Percentiles rank a stretch among this genome's conserved stretches.
Conservation (phyloP, 2,888 invertebrate species). For the Chaetogeoica ovagalla region DNA sequence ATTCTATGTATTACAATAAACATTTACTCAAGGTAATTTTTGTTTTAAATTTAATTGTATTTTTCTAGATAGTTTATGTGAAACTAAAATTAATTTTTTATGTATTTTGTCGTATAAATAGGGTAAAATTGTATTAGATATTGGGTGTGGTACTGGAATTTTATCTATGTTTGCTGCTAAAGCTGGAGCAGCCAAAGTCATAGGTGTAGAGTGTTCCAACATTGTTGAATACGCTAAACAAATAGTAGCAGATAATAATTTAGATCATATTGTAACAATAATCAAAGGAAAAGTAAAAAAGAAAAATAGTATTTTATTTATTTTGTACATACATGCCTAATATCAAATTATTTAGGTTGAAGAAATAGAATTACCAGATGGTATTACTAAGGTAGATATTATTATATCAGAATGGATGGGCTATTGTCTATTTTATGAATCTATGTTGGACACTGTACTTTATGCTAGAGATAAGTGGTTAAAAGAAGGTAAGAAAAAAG, state of each 20-base stretch:
- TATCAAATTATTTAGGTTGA: constrained; percentile 64
- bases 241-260: constrained; percentile 84
- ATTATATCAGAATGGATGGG: constrained; percentile 83
- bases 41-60: neutral
- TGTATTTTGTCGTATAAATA: constrained; percentile 56
- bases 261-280: constrained; percentile 78
- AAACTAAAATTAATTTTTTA: neutral
- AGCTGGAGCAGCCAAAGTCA: constrained; percentile 92
- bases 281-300: constrained; percentile 73
- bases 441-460: constrained; percentile 99
- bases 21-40: constrained; percentile 79
- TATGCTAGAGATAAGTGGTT: constrained; percentile 98
- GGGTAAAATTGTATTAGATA: constrained; percentile 86
- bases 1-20: constrained; percentile 99
- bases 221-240: constrained; percentile 96
- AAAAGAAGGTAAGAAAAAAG: constrained; percentile 64
- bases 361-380: constrained; percentile 86
- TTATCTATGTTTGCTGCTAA: constrained; percentile 99
- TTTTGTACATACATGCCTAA: neutral
- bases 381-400: constrained; percentile 88
- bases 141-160: constrained; percentile 98
- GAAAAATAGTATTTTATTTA: neutral
- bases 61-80: neutral
- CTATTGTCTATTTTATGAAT: constrained; percentile 94
- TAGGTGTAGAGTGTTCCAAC: constrained; percentile 97